Evolutionary conservation across 2,888 invertebrate genomes (phyloP).

Genomic region (Diplolepis rosae): DNA sequence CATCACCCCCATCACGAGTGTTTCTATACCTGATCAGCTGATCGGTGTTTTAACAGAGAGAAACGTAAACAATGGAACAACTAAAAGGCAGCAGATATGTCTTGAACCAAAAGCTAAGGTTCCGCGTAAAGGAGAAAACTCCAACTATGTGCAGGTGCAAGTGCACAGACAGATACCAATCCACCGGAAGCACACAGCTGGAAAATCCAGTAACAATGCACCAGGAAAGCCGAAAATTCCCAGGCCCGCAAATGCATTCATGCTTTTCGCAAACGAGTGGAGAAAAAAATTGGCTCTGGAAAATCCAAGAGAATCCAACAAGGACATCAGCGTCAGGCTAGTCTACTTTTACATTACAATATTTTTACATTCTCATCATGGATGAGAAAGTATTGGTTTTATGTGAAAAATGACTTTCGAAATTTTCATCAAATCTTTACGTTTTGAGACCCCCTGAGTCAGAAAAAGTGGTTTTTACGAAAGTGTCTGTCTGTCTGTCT

Average conservation of each 20-base stretch:
- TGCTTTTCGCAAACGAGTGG: conserved; percentile 80
- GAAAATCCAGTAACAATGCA: conserved; percentile 28
- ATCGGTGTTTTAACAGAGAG: conserved; percentile 60
- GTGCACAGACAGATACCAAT: conserved; percentile 43
- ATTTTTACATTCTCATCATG: no score
- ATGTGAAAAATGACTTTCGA: no score
- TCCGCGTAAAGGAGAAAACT: conserved; percentile 37
- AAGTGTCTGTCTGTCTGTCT: no score
- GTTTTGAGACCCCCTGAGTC: no score
- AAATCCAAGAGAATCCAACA: conserved; percentile 78
- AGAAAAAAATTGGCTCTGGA: conserved; percentile 76
- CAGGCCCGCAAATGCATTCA: conserved; percentile 79
- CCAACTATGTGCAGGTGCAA: conserved; percentile 53
- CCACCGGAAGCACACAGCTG: conserved; percentile 23
- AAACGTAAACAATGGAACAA: conserved; percentile 36
- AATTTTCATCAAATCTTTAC: no score
- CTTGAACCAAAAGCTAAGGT: conserved; percentile 52
- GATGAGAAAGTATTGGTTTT: no score
- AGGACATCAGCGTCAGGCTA: conserved; percentile 77
- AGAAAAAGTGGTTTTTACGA: no score
- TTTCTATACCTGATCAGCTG: conserved; percentile 49
- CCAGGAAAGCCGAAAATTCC: conserved; percentile 74
- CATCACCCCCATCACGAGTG: conserved; percentile 25
- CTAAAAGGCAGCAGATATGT: conserved; percentile 53
- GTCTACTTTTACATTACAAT: no score